These are phyloP conservation scores for Bos indicus DNA, from an alignment of 2,113 vertebrate species.

Conservation along the genomic window DNA sequence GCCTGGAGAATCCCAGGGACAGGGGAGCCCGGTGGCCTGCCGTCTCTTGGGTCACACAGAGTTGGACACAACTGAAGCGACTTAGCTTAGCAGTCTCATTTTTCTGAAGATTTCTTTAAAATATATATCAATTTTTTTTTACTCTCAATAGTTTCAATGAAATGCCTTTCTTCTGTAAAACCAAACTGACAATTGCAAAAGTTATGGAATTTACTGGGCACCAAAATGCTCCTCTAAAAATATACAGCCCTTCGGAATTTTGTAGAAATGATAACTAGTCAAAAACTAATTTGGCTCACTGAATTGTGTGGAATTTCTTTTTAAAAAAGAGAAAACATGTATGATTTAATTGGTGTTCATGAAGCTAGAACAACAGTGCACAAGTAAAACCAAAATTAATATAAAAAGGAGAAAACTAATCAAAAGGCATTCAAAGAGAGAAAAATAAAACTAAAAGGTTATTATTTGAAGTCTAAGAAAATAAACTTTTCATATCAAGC, in stretches of 20 bases:
- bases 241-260: background rate
- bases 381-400: background rate
- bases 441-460: background rate
- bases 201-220: background rate
- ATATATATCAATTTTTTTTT: background rate
- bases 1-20: too few species aligned
- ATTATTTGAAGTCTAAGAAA: background rate
- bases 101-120: background rate
- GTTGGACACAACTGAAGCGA: rapidly evolving
- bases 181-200: background rate
- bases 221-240: background rate
- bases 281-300: background rate
- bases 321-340: background rate
- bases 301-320: background rate
- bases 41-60: too few species aligned
- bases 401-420: background rate
- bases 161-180: background rate
- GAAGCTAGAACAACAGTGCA: background rate
- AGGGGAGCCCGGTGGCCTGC: too few species aligned
- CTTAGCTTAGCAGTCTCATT: background rate
- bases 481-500: background rate
- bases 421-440: background rate
- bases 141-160: background rate
- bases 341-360: background rate
- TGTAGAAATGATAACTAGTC: background rate